A percentile compares a stretch with the other conserved stretches of the same genome.
Conservation (phyloP, 2,797 vertebrate species). For the Cephalopachus bancanus region DNA sequence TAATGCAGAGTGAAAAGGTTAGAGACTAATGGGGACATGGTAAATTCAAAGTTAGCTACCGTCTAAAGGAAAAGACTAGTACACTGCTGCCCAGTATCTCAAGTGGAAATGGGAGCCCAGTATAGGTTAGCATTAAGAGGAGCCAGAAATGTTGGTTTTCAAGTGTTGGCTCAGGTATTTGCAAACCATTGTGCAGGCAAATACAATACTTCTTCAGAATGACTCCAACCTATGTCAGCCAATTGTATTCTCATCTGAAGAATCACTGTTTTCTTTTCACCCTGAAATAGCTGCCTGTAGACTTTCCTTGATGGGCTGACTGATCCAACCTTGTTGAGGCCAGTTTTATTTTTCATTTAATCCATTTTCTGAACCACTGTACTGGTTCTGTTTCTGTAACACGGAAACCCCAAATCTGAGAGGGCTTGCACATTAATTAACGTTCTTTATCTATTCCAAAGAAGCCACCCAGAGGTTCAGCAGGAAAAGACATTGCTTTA, state of each 20-base stretch:
- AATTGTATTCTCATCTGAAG: background rate
- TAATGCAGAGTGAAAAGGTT: rapidly evolving
- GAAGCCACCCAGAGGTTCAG: too few relatives aligned
- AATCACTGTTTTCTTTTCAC: background rate
- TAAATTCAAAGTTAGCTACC: too few relatives aligned
- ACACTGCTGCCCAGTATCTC: too few relatives aligned
- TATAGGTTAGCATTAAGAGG: background rate
- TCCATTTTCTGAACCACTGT: background rate
- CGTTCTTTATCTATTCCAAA: too few relatives aligned
- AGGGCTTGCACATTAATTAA: too few relatives aligned
- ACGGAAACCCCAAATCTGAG: too few relatives aligned
- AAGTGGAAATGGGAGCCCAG: rapidly evolving
- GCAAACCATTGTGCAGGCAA: background rate
- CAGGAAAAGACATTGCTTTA: too few relatives aligned
- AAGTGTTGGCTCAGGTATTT: background rate
- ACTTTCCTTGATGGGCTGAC: background rate
- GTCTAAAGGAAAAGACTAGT: background rate
- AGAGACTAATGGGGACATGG: rapidly evolving
- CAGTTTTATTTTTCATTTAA: background rate
- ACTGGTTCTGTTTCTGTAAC: too few relatives aligned
- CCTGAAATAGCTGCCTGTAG: background rate
- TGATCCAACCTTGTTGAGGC: background rate
- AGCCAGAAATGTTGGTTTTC: background rate
- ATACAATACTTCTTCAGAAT: background rate
- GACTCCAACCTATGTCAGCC: rapidly evolving